Evolutionary conservation across 2,797 vertebrate genomes (phyloP), one percentile per base, ranked within the genome.

Genomic region (Argentina silus): DNA sequence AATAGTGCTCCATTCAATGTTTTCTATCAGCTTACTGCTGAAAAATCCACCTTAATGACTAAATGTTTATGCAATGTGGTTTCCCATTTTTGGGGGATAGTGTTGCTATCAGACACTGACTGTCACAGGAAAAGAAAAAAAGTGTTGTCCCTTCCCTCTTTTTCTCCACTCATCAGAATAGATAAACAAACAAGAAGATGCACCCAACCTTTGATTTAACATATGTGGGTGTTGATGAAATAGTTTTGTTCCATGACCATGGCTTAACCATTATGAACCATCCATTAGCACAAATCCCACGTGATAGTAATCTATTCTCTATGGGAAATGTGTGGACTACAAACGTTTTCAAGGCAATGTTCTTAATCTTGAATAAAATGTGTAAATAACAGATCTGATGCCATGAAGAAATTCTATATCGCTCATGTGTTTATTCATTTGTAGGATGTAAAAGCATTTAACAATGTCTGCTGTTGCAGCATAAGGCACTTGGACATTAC

Each of bases 261-360:
- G 56, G 65, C 65, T 51, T 88, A 78, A 83, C 59, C 43, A 15
- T 51, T 67, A 43, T 14, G n/a, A 47, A 72, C 82, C 23, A 77
- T 78, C 70, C 83, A 88, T 89, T 83, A 86, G 90, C 90, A 91
- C 90, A 91, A 91, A 36, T 45, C 79, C 80, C 80, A 36, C 75
- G 77, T 87, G 87, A 88, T 86, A 88, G 87, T 90, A 87, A 84
- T 88, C 85, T 88, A 86, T 87, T 90, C 77, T 89, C 85, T 85
- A 79, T 81, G 75, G 64, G 85, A 86, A 65, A 74, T 61, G n/a
- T 71, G 61, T 62, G 79, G 66, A 81, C 70, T 74, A 71, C 53
- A 74, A 80, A 57, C 12, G 71, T 73, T 74, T 64, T 74, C 79
- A 77, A 74, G 76, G 78, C 71, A 83, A 87, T 83, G 85, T 90